phyloP scores from a whole-genome alignment of 2,113 vertebrate genomes.

The Elachura formosa region DNA sequence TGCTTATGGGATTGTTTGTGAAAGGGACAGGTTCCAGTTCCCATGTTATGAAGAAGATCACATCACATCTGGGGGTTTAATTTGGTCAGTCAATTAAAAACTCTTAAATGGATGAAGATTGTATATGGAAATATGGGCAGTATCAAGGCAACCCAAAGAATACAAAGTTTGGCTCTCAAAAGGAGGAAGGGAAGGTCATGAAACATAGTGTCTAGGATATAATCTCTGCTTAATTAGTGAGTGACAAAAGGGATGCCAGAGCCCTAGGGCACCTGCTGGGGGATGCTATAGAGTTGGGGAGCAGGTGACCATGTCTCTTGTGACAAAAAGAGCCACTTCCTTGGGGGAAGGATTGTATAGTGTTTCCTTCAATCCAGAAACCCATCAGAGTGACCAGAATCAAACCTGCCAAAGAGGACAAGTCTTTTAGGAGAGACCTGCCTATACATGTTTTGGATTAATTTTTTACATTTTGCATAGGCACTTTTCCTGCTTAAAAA shows the following conservation, averaged over 20 bases:
- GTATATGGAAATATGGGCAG: rapidly evolving
- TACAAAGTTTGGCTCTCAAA: neutral
- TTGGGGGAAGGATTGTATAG: neutral
- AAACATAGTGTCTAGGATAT: neutral
- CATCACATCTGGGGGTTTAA: neutral
- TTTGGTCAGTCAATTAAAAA: neutral
- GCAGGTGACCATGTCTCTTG: neutral
- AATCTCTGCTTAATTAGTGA: neutral
- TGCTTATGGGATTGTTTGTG: neutral
- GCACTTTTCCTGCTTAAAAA: neutral
- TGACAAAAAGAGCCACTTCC: neutral
- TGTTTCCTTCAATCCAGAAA: neutral
- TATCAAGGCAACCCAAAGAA: neutral
- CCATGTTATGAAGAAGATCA: neutral
- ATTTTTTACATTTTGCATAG: neutral
- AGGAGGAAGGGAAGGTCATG: neutral
- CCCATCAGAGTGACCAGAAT: neutral
- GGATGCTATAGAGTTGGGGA: neutral
- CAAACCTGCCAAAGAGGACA: neutral
- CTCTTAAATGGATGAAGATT: neutral
- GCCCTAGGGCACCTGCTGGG: neutral
- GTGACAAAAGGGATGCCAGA: neutral
- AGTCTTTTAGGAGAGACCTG: neutral
- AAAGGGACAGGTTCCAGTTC: neutral
- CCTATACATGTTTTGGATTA: neutral